Conservation (phyloP, 2,113 vertebrate species). For the Heptranchias perlo region DNA sequence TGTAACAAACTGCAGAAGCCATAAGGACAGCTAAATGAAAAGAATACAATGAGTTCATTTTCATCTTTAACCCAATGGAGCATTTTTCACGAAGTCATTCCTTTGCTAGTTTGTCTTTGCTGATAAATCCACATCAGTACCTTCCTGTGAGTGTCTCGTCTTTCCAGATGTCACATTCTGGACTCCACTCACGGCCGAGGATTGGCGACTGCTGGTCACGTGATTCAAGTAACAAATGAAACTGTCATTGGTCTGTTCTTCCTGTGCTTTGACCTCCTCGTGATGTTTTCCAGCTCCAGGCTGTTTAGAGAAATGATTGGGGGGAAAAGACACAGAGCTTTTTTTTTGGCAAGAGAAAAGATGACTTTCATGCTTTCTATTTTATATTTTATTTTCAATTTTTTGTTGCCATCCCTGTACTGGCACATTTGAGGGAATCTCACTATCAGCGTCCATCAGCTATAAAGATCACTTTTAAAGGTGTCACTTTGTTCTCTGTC, state of each 20-base stretch:
- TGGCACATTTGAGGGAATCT: background rate
- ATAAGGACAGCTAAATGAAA: background rate
- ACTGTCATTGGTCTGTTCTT: conserved; percentile 47
- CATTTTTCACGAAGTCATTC: conserved; percentile 30
- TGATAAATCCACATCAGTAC: conserved; percentile 19
- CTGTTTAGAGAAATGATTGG: conserved; percentile 50
- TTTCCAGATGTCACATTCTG: conserved; percentile 32
- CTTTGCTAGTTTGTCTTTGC: conserved; percentile 34
- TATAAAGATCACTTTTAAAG: background rate
- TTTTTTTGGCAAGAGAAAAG: conserved; percentile 37
- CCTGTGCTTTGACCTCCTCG: conserved; percentile 52
- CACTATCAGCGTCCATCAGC: background rate
- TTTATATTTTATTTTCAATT: background rate
- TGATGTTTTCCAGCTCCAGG: conserved; percentile 55
- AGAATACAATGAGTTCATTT: background rate
- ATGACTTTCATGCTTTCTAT: background rate
- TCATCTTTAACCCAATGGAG: conserved; percentile 12
- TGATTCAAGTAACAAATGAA: conserved; percentile 53
- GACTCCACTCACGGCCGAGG: conserved; percentile 41
- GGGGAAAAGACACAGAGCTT: conserved; percentile 46
- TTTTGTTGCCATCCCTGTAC: background rate
- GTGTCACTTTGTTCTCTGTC: background rate
- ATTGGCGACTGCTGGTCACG: conserved; percentile 52
- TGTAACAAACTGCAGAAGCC: background rate
- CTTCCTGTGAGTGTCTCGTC: conserved; percentile 24